Evolutionary conservation across 1,140 invertebrate genomes (phyloP).

Genomic region (Drosophila tani): DNA sequence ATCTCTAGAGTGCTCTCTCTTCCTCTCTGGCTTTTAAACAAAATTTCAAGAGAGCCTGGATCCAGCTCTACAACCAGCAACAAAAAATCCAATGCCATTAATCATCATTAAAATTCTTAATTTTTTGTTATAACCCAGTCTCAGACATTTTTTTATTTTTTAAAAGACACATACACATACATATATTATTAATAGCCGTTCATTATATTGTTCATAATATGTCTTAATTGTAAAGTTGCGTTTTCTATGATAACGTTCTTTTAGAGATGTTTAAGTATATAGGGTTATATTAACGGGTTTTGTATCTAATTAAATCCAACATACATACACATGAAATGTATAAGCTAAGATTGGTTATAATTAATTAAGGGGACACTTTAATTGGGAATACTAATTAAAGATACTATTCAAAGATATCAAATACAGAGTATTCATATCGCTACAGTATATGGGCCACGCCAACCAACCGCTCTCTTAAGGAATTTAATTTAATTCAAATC

Average conservation of each 20-base stretch:
- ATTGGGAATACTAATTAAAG: not conserved
- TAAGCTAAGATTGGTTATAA: not conserved
- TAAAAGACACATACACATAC: not conserved
- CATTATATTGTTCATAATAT: not conserved
- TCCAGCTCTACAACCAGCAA: no score
- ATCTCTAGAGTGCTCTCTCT: no score
- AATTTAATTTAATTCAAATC: not conserved
- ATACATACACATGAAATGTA: not conserved
- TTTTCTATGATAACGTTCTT: not conserved
- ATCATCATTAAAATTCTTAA: no score
- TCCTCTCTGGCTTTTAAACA: no score
- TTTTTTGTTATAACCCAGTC: not conserved
- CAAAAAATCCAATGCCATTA: no score
- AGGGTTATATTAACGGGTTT: not conserved
- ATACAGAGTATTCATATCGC: not conserved
- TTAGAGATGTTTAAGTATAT: not conserved
- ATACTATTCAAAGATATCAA: not conserved
- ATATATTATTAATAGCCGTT: not conserved
- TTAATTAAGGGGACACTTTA: not conserved
- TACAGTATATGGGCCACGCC: slow-evolving; percentile 8
- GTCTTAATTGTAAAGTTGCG: not conserved
- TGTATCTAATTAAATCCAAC: not conserved
- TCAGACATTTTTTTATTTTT: not conserved
- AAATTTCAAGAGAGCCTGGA: no score
- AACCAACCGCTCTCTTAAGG: slow-evolving; percentile 2